Evolutionary conservation across 2,888 invertebrate genomes (phyloP).

Genomic region (Tupiocoris notatus): DNA sequence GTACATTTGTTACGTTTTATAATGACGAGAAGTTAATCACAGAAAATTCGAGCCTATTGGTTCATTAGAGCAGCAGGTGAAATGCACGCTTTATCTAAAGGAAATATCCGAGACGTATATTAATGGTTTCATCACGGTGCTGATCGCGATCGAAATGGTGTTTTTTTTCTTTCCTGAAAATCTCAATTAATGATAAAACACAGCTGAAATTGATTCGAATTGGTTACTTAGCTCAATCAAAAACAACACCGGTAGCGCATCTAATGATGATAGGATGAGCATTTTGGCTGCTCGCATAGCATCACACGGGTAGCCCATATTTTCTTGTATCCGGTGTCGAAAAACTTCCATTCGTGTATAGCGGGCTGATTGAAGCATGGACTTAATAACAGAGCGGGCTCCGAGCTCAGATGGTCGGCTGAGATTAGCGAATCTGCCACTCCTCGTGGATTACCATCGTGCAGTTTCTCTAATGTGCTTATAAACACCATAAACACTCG

Average conservation of each 20-base stretch:
- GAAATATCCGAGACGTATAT: background rate
- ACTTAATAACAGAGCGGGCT: conserved; percentile 29
- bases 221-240: background rate
- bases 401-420: conserved; percentile 22
- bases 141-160: background rate
- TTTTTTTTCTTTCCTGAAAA: background rate
- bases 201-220: background rate
- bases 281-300: background rate
- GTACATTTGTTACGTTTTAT: too few relatives aligned
- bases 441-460: conserved; percentile 31
- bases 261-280: background rate
- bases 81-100: background rate
- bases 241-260: background rate
- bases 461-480: conserved; percentile 3
- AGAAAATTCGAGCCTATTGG: too few relatives aligned
- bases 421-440: conserved; percentile 36
- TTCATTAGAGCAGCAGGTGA: background rate
- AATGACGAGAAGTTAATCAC: too few relatives aligned
- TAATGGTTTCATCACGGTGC: background rate
- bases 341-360: background rate
- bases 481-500: conserved; percentile 33
- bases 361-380: background rate
- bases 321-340: background rate
- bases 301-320: background rate
- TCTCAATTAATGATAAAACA: background rate